Conservation (phyloP, 2,797 vertebrate genomes). For the Galagoides demidoff region DNA sequence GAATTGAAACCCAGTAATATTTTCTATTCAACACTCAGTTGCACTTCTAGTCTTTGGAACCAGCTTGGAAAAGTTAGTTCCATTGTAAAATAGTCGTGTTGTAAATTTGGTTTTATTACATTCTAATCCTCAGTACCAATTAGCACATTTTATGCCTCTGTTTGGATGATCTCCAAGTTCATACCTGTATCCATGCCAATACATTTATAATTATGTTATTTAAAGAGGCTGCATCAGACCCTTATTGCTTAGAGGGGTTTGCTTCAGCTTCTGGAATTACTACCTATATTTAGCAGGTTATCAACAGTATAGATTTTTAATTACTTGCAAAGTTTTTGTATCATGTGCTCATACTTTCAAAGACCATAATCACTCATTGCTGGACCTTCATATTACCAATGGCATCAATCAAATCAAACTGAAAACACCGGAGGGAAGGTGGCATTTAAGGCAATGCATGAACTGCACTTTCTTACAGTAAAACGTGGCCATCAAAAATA, state of each 20-base stretch:
- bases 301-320: slow-evolving; percentile 80
- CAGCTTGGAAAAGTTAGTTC: slow-evolving; percentile 82
- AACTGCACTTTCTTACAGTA: neutral
- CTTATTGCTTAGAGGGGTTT: slow-evolving; percentile 71
- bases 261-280: slow-evolving; percentile 74
- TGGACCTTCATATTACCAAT: slow-evolving; percentile 61
- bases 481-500: neutral
- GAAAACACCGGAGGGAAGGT: slow-evolving; percentile 35
- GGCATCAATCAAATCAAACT: slow-evolving; percentile 37
- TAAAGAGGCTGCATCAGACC: slow-evolving; percentile 80
- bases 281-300: slow-evolving; percentile 83
- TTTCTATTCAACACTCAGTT: slow-evolving; percentile 62
- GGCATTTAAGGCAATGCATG: neutral
- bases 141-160: slow-evolving; percentile 85
- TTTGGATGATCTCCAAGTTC: slow-evolving; percentile 85
- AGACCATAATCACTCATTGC: slow-evolving; percentile 52
- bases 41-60: slow-evolving; percentile 78
- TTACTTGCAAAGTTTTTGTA: slow-evolving; percentile 76
- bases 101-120: slow-evolving; percentile 80
- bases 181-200: slow-evolving; percentile 54
- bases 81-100: slow-evolving; percentile 75
- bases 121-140: slow-evolving; percentile 84
- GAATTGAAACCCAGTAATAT: slow-evolving; percentile 65
- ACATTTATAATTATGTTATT: slow-evolving; percentile 85
- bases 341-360: slow-evolving; percentile 73